Evolutionary conservation across 2,113 vertebrate genomes (phyloP).

Genomic region (Gallinago undulata): DNA sequence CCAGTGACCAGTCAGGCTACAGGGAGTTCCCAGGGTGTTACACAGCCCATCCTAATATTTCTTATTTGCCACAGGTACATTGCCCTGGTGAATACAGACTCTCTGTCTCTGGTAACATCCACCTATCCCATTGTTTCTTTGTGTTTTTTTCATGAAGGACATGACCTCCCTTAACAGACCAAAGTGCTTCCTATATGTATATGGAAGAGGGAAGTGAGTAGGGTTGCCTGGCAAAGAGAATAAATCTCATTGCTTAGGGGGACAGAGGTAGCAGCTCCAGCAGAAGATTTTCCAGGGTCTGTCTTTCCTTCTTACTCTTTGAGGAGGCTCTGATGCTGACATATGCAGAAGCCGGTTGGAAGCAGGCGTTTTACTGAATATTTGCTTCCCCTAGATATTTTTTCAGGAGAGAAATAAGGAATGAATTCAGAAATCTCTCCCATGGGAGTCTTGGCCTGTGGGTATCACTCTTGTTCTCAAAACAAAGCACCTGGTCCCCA

Average conservation of each 20-base stretch:
- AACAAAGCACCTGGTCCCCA: background rate
- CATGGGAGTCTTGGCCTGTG: rapidly evolving
- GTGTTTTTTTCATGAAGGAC: background rate
- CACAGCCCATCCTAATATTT: background rate
- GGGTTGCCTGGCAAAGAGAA: background rate
- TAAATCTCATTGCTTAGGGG: background rate
- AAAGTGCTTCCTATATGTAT: background rate
- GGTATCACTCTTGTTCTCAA: background rate
- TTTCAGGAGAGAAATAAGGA: background rate
- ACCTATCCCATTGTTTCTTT: background rate
- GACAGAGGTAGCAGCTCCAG: background rate
- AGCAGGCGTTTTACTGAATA: background rate
- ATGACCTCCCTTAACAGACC: background rate
- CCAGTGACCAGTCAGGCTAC: background rate
- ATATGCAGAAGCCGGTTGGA: background rate
- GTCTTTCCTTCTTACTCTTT: background rate
- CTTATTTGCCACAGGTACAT: background rate
- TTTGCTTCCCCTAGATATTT: background rate
- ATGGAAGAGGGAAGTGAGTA: background rate
- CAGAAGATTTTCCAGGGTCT: background rate
- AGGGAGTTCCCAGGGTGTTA: background rate
- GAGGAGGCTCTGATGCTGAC: background rate
- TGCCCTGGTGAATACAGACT: background rate
- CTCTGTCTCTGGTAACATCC: background rate
- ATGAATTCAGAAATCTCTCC: background rate